Percentiles rank a stretch among this genome's conserved stretches.
These are phyloP conservation scores for Hypotaenidia philippensis DNA, from an alignment of 2,797 vertebrate genomes.

Conservation along the genomic window DNA sequence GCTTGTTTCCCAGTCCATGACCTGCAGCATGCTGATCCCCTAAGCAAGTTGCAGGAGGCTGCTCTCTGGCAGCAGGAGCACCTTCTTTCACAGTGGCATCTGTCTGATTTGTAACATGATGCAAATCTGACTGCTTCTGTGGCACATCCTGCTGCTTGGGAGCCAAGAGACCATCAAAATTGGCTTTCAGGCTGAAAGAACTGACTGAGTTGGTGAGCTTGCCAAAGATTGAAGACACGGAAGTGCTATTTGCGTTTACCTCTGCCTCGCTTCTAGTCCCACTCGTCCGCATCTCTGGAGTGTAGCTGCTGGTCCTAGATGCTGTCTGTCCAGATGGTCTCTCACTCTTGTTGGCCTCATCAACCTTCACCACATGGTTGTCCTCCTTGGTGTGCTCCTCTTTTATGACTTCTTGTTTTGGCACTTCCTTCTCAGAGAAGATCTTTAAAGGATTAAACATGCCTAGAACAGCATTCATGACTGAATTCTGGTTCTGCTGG, in stretches of 20 bases:
- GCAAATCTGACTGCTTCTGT: conserved; percentile 32
- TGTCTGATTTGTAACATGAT: neutral
- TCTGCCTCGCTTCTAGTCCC: conserved; percentile 4
- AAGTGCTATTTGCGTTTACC: neutral
- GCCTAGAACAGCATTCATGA: conserved; percentile 83
- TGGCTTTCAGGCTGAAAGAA: conserved; percentile 63
- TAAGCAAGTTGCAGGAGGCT: neutral
- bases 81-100: neutral
- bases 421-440: conserved; percentile 79
- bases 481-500: conserved; percentile 68
- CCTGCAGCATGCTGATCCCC: neutral
- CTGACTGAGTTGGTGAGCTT: conserved; percentile 60
- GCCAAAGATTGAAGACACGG: conserved; percentile 44
- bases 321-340: neutral
- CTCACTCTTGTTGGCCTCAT: neutral
- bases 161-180: conserved; percentile 47
- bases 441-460: conserved; percentile 87
- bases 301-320: neutral
- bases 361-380: neutral
- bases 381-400: conserved; percentile 14
- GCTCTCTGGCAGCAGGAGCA: fast-evolving
- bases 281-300: neutral
- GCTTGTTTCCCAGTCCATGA: neutral
- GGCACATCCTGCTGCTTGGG: conserved; percentile 29
- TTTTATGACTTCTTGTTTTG: conserved; percentile 53